Evolutionary conservation across 2,113 vertebrate species (phyloP).

Genomic region (Tychaedon coryphoeus): DNA sequence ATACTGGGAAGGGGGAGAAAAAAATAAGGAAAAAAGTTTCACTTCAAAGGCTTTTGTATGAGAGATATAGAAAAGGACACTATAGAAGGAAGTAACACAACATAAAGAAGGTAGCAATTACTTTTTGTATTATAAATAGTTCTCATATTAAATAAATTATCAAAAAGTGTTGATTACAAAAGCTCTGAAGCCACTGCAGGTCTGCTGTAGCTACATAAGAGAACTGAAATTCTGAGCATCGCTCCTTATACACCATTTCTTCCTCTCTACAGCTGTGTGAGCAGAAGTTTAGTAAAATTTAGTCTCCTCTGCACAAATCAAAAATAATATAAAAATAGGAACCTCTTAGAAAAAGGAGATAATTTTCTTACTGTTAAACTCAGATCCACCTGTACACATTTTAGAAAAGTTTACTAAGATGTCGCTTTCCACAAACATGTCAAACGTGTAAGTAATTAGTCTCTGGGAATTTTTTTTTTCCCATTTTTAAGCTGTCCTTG

Average conservation of each 20-base stretch:
- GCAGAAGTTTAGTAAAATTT: background rate
- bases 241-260: background rate
- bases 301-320: background rate
- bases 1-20: slow-evolving; percentile 58
- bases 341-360: background rate
- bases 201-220: background rate
- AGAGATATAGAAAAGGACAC: background rate
- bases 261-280: background rate
- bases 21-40: background rate
- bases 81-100: background rate
- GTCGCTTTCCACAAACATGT: fast-evolving
- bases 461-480: background rate
- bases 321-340: background rate
- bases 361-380: background rate
- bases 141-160: background rate
- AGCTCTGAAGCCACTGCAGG: background rate
- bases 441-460: background rate
- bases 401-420: background rate
- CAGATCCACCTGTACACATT: background rate
- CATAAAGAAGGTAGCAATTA: background rate
- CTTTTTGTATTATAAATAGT: background rate
- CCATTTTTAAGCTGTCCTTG: background rate
- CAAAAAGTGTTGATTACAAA: background rate
- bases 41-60: background rate
- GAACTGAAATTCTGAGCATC: background rate